Evolutionary conservation across 2,888 invertebrate species (phyloP), one percentile per base, ranked within the genome.

Genomic region (Sisyra terminalis): DNA sequence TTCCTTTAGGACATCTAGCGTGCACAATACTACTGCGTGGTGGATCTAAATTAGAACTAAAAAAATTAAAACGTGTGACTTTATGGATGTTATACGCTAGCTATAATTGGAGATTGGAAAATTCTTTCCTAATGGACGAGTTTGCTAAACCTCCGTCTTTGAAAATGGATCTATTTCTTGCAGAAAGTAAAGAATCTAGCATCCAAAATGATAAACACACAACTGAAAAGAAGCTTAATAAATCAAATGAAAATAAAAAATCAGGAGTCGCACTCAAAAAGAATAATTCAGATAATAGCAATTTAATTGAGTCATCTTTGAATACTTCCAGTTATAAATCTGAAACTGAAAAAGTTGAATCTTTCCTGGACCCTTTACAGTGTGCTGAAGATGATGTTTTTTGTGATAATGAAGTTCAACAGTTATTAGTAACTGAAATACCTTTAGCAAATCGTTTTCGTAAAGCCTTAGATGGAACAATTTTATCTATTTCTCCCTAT

Each of bases 91-190:
- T 90, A 0, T 82, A 85, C 46, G 77, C 84, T 0, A 75, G 80
- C 30, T 96, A 96, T 59, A 94, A 94, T 52, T 88, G 90, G 79
- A 75, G 85, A 39, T 65, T 96, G 35, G 97, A 98, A 60, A 81
- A 85, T 53, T 84, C 92, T 0, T 94, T 90, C 59, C 65, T 88
- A 32, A 73, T 92, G 64, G 88, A 88, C 47, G 87, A 89, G 57
- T 88, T 86, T 51, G 89, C 84, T 0, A 68, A 73, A 52, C 82
- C 84, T 0, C 76, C 83, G 0, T 58, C 62, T 0, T 68, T 69
- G 3, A 67, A 68, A 36, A 66, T 68, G 29, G 57, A 57, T 45
- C 60, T 60, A 49, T 63, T 64, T 50, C 55, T 64, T 24, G 59
- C 58, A 39, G 64, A 63, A 34, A 61, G 60, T 44, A 58, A 55